Percentiles rank a stretch among this genome's conserved stretches.
Conservation (phyloP, 1,140 invertebrate species). For the Capitella teleta region DNA sequence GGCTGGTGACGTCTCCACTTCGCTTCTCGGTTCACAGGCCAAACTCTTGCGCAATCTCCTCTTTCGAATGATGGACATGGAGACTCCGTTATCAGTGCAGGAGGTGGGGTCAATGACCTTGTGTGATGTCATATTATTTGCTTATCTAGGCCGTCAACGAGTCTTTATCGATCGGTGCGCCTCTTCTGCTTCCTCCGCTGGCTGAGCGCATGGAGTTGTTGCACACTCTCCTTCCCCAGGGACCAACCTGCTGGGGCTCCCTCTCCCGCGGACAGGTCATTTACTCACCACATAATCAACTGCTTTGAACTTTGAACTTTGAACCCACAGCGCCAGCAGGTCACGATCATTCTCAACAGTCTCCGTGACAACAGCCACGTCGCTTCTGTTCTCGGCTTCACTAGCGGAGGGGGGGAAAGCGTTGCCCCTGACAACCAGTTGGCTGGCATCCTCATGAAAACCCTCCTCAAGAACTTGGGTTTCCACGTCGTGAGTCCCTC, state of each 20-base stretch:
- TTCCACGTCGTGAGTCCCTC: slow-evolving; percentile 45
- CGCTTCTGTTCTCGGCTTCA: slow-evolving; percentile 47
- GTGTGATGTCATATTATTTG: no score
- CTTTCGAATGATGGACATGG: slow-evolving; percentile 53
- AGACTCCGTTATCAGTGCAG: slow-evolving; percentile 47
- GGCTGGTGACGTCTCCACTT: slow-evolving; percentile 42
- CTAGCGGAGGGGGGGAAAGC: slow-evolving; percentile 13
- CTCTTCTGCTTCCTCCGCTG: slow-evolving; percentile 51
- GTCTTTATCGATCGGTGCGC: slow-evolving; percentile 50
- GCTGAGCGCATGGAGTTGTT: slow-evolving; percentile 51
- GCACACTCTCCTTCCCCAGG: slow-evolving; percentile 49
- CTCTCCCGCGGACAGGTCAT: slow-evolving; percentile 51
- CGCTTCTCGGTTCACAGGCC: slow-evolving; percentile 47
- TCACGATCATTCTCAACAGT: slow-evolving; percentile 52
- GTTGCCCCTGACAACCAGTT: slow-evolving; percentile 37
- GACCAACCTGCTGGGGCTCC: slow-evolving; percentile 39
- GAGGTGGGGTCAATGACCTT: no score
- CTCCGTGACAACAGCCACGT: slow-evolving; percentile 53
- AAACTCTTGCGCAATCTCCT: slow-evolving; percentile 48
- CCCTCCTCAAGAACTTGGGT: slow-evolving; percentile 47
- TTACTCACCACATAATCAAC: no score
- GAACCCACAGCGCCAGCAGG: slow-evolving; percentile 46
- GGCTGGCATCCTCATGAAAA: slow-evolving; percentile 48
- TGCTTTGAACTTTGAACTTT: no score
- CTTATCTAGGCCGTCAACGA: slow-evolving; percentile 49